Percentiles rank a stretch among this genome's conserved stretches.
These are phyloP conservation scores for Charina bottae DNA, from an alignment of 2,113 vertebrate species.

Conservation along the genomic window DNA sequence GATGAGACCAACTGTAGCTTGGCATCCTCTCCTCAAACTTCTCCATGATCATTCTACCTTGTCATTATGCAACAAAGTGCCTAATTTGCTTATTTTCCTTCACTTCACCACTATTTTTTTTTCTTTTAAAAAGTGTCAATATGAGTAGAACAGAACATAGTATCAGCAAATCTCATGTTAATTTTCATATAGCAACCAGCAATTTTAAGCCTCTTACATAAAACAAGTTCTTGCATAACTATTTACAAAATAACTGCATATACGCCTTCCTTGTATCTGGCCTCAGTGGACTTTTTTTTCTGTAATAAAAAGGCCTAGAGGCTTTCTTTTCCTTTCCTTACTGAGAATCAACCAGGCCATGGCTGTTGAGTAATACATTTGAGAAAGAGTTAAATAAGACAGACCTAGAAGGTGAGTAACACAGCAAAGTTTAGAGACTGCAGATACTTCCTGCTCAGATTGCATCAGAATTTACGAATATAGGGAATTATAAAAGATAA, in stretches of 20 bases:
- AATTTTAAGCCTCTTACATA: background rate
- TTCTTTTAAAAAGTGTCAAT: background rate
- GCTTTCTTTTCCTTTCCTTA: no score
- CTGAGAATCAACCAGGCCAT: no score
- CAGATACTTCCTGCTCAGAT: constrained; percentile 68
- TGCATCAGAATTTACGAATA: constrained; percentile 64
- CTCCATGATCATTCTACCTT: background rate
- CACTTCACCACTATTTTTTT: background rate
- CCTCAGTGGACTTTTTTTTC: background rate
- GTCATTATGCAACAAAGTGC: background rate
- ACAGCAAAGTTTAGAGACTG: constrained; percentile 46
- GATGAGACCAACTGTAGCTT: background rate
- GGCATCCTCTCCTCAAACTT: background rate
- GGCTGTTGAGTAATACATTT: background rate
- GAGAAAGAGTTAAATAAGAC: constrained; percentile 41
- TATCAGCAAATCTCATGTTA: background rate
- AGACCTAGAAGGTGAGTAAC: constrained; percentile 22
- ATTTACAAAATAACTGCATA: background rate
- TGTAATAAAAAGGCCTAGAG: background rate
- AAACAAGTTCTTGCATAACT: background rate
- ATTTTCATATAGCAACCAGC: background rate
- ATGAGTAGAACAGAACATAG: background rate
- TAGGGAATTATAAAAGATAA: background rate
- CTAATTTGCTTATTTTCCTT: background rate
- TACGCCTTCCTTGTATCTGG: background rate